Evolutionary conservation across 1,140 invertebrate genomes (phyloP).

Genomic region (Phortica variegata): DNA sequence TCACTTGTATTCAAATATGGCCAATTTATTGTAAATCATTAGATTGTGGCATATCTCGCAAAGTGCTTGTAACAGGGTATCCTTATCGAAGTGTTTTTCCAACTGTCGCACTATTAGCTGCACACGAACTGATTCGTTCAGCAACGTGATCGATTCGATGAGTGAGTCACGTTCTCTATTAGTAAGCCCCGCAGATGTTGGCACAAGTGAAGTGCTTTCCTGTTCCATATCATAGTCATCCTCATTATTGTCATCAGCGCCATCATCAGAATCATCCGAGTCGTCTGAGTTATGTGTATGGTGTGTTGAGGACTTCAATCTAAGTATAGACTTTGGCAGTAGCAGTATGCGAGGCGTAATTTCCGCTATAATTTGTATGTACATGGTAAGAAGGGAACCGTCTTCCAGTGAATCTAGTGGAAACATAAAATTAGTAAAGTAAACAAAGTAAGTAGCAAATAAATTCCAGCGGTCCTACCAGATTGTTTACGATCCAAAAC

Average conservation of each 20-base stretch:
- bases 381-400: constrained; percentile 28
- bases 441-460: not conserved
- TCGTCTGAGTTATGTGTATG: constrained; percentile 59
- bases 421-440: not conserved
- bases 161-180: constrained; percentile 57
- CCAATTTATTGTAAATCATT: constrained; percentile 71
- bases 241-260: constrained; percentile 53
- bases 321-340: constrained; percentile 43
- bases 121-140: constrained; percentile 70
- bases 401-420: constrained; percentile 15
- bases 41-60: constrained; percentile 79
- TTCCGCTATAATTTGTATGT: constrained; percentile 54
- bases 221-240: constrained; percentile 44
- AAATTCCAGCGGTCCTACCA: constrained; percentile 57
- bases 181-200: constrained; percentile 48
- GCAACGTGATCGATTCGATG: constrained; percentile 61
- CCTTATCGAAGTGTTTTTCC: constrained; percentile 62
- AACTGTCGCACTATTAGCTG: constrained; percentile 64
- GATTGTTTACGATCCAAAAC: constrained; percentile 67
- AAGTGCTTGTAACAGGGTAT: constrained; percentile 64
- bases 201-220: constrained; percentile 10
- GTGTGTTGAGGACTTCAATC: constrained; percentile 40
- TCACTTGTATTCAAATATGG: constrained; percentile 73
- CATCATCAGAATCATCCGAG: constrained; percentile 57
- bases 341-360: constrained; percentile 57